Base-by-base conservation (phyloP, 2,113 vertebrate genomes). In the Thunnus thynnus region DNA sequence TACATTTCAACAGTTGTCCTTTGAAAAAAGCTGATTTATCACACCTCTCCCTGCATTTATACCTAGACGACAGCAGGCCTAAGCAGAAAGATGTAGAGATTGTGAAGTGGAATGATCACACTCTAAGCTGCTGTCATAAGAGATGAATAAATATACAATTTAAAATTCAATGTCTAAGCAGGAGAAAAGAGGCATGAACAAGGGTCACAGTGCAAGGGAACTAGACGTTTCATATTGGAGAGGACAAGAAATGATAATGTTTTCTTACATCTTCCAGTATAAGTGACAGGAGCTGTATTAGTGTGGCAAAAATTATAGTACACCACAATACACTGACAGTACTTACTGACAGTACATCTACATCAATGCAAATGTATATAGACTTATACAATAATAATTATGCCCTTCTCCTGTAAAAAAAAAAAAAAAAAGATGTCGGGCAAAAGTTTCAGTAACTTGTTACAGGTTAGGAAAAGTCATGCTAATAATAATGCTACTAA, bases 11-110 rank as follows among this genome's bases (percentile, higher is more conserved):
- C 48, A 71, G 32, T 17, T 57, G 12, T 70, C 32, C 54, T 47
- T 54, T 54, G 12, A 50, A 20, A 66, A 73, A 61, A 48, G 25
- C 18, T 52, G 73, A 46, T 18, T 57, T 16, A 58, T 66, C 25
- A 22, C 55, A 61, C 55, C 3, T 47, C 2, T 5, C 27, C 2
- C 25, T 0, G 1, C 17, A 46, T 56, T 22, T 51, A 16, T 17
- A 52, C 3, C 47, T 56, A 30, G 3, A 16, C 1, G 1, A 48
- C 18, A 62, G 41, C 25, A 48, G 25, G 36, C 14, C 27, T 13
- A 16, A 44, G 61, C 27, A 44, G 9, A 12, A 30, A 46, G 32
- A 46, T 2, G 54, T 46, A 30, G 5, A 57, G 8, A 20, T 20
- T 75, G 36, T 27, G 36, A 12, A 56, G 48, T n/a, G 51, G 27